phyloP scores from a whole-genome alignment of 2,113 vertebrate genomes.

The Gobio gobio region DNA sequence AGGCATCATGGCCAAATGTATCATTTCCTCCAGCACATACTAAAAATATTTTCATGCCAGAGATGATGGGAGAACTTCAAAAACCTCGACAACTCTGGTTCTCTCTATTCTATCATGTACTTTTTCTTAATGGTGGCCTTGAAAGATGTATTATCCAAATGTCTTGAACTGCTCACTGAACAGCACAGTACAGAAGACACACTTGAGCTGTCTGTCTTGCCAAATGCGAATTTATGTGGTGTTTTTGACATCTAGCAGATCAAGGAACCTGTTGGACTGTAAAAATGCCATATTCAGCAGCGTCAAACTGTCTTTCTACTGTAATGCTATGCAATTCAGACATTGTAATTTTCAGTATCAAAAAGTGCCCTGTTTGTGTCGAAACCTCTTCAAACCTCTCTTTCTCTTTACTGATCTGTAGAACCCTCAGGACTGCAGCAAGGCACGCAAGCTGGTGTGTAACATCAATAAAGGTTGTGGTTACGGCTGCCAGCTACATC shows the following conservation, averaged over 20 bases:
- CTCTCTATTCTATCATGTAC: background rate
- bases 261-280: background rate
- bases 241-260: slow-evolving; percentile 20
- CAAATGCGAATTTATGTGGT: background rate
- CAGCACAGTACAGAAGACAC: background rate
- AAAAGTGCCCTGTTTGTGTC: background rate
- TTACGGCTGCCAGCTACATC: slow-evolving; percentile 91
- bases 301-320: background rate
- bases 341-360: background rate
- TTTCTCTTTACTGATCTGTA: slow-evolving; percentile 54
- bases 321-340: background rate
- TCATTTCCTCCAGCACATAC: slow-evolving; percentile 3
- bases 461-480: slow-evolving; percentile 94
- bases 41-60: slow-evolving; percentile 1
- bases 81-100: background rate
- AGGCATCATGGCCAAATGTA: background rate
- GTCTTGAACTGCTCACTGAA: background rate
- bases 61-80: background rate
- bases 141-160: background rate
- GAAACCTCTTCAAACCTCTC: background rate
- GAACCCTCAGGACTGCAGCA: slow-evolving; percentile 90
- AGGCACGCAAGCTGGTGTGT: slow-evolving; percentile 87
- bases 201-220: background rate
- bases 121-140: background rate
- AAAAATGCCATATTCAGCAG: background rate